Percentiles rank a stretch among this genome's conserved stretches.
Evolutionary conservation across 2,113 vertebrate species (phyloP).

Genomic region (Rhadina sibilatrix): DNA sequence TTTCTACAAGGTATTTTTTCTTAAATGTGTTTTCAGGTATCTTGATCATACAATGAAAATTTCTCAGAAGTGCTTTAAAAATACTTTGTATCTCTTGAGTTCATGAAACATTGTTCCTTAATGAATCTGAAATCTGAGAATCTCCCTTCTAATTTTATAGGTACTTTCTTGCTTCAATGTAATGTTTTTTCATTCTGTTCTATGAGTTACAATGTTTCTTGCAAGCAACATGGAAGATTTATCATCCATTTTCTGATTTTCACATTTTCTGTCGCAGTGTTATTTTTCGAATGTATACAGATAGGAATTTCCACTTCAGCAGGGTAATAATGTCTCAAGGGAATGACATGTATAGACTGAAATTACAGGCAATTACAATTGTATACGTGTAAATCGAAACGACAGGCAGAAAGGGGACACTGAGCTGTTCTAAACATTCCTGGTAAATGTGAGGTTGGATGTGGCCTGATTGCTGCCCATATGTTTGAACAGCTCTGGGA

Average conservation of each 20-base stretch:
- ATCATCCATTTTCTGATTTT: not conserved
- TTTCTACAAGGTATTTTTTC: not conserved
- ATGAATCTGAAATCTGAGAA: not conserved
- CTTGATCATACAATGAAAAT: not conserved
- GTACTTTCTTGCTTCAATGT: not conserved
- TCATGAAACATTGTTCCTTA: not conserved
- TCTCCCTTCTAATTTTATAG: not conserved
- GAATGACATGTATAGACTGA: not conserved
- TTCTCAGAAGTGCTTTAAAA: not conserved
- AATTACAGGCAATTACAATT: not conserved
- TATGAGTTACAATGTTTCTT: not conserved
- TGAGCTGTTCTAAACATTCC: not conserved
- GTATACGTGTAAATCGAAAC: not conserved
- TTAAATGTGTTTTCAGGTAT: not conserved
- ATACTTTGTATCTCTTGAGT: not conserved
- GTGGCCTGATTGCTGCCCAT: not conserved
- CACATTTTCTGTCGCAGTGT: not conserved
- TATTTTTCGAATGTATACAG: not conserved
- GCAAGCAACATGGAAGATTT: not conserved
- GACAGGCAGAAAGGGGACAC: not conserved
- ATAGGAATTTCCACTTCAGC: not conserved
- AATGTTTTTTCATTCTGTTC: not conserved
- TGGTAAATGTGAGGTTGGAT: not conserved
- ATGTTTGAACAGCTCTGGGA: constrained; percentile 37
- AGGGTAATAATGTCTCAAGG: not conserved